Evolutionary conservation across 2,888 invertebrate species (phyloP), one percentile per base, ranked within the genome.

Genomic region (Ischnus inquisitorius): DNA sequence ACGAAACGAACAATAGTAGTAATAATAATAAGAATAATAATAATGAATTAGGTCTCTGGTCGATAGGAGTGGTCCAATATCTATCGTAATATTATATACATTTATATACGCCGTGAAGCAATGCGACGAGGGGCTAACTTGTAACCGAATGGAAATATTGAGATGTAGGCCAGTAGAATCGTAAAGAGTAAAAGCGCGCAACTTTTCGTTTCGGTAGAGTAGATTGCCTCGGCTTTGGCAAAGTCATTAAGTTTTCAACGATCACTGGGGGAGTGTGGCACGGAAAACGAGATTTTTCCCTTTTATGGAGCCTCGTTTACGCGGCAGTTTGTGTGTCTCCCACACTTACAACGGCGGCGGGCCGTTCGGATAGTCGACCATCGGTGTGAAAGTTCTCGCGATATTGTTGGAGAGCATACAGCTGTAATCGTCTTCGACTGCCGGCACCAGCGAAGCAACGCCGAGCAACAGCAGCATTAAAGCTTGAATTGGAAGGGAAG

Each of bases 401-500:
- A 98, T 96, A 89, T 96, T 96, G 94, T 97, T 98, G 88, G 97
- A 96, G 92, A 98, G 95, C 94, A 97, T 97, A 93, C 98, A 97
- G 86, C 96, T 96, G 93, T 97, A 97, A 92, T 97, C 97, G 90
- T 97, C 96, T 94, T 97, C 97, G 87, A 97, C 96, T 94, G 97
- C 96, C 4, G 98, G 98, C 75, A 99, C 97, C 89, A 99, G 95
- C 74, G 98, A 97, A 72, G 99, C 98, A 83, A 98, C 97, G 81
- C 99, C 98, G 91, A 99, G 95, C 90, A 99, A 95, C 84, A 99
- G 95, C 90, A 99, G 95, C 95, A 99, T 97, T 90, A 99, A 95
- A 85, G 98, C 98, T 95, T 99, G 98, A 93, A 99, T 97, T 74
- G 99, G 99, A 88, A 99, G 95, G 25, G 98, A 98, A 76, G 98